Base-by-base conservation (phyloP, 2,888 invertebrate genomes). In the Lycophotia porphyrea region DNA sequence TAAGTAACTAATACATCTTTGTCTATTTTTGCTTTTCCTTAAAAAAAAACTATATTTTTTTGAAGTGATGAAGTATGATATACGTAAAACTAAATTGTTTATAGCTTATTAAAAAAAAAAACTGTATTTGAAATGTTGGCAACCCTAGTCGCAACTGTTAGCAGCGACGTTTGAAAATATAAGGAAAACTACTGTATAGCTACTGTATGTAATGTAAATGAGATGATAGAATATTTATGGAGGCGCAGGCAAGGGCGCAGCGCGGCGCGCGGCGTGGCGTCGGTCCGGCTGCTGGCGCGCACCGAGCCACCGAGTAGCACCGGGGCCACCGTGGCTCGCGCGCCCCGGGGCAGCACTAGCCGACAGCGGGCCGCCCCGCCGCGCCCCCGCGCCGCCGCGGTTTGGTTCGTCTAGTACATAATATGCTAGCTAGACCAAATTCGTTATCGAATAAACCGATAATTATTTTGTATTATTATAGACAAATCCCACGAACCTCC, bases 201-300 rank as follows among this genome's bases (percentile, higher is more conserved):
- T 31, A n/a, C 31, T 55, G 44, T 76, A n/a, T 49, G 27, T 52
- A 52, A 27, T 44, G 58, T 31, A n/a, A 44, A 47, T 39, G 7
- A 27, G 55, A 75, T 31, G 27, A 47, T 52, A 72, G 36, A 24
- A 76, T 76, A 44, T 44, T 34, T 44, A 44, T 36, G 42, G 34
- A 36, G 49, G 3, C 49, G 24, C 49, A 49, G 24, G 47, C 21
- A 47, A 7, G 0, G 47, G 47, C 47, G 21, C 44, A 39, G 24
- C 13, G 42, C 42, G 39, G 42, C 24, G 47, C 47, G 55, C 15
- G 55, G 27, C 55, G 1, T 58, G 27, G 55, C 27, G 55, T 58
- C 55, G 18, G 18, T 1, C 55, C 27, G 55, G 27, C 55, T 31
- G n/a, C 5, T n/a, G 52, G 49, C n/a, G n/a, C 55, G 55, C 27